These are phyloP conservation scores for Cecidostiba fungosa DNA, from an alignment of 2,888 invertebrate species.

Conservation along the genomic window DNA sequence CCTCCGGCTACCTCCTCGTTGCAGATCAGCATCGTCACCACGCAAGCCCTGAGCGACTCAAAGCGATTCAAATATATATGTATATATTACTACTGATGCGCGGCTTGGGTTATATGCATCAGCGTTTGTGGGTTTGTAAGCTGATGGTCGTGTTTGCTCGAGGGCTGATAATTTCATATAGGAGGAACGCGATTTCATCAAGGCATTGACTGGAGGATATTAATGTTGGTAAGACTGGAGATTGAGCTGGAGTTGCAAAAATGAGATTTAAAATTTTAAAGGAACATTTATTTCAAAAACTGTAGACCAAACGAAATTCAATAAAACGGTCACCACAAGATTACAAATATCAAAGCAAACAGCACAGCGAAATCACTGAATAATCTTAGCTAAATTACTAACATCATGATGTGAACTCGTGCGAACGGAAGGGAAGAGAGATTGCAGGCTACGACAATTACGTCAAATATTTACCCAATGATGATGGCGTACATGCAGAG, in stretches of 20 bases:
- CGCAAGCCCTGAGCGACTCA: conserved; percentile 80
- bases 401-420: neutral
- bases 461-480: conserved; percentile 74
- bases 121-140: neutral
- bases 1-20: conserved; percentile 84
- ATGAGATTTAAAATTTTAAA: too few species aligned
- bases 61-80: neutral
- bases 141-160: neutral
- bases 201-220: neutral
- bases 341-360: neutral
- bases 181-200: neutral
- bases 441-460: neutral
- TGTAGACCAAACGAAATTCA: too few species aligned
- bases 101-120: neutral
- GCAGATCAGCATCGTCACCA: conserved; percentile 84
- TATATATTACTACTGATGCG: neutral
- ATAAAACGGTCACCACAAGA: too few species aligned
- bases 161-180: neutral
- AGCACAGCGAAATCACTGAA: neutral
- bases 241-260: too few species aligned
- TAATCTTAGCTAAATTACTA: neutral
- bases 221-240: too few species aligned
- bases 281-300: too few species aligned
- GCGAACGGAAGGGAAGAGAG: neutral
- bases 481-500: conserved; percentile 74